phyloP scores from a whole-genome alignment of 2,797 vertebrate genomes.

The Ctenopoma multispine region DNA sequence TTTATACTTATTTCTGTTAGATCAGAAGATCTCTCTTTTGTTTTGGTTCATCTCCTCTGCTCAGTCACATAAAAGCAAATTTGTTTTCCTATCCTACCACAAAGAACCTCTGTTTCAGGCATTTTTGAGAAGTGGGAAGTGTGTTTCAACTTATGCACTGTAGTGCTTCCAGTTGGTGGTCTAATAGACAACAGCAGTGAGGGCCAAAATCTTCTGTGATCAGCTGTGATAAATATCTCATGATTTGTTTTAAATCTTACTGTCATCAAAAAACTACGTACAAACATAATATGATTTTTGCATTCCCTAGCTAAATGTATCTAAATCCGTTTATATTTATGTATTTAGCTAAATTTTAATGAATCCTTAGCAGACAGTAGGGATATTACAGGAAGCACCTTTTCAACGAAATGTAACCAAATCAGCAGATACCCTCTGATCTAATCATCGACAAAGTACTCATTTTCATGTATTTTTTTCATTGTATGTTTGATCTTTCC shows the following conservation, averaged over 20 bases:
- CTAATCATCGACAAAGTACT: slow-evolving; percentile 15
- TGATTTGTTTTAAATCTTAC: not conserved
- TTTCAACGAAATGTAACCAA: slow-evolving; percentile 1
- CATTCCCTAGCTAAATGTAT: not conserved
- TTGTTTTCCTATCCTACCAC: slow-evolving; percentile 13
- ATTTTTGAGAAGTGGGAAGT: slow-evolving; percentile 29
- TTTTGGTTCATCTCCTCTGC: slow-evolving; percentile 5
- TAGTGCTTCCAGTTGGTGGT: slow-evolving; percentile 12
- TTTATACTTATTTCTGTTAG: not conserved
- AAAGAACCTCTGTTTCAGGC: slow-evolving; percentile 14
- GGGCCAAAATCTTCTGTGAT: not conserved
- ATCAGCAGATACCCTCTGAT: slow-evolving; percentile 17
- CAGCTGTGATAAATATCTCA: not conserved
- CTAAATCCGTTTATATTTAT: too few species aligned
- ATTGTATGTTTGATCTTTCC: slow-evolving; percentile 43
- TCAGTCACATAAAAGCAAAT: slow-evolving; percentile 21
- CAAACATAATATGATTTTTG: slow-evolving; percentile 1
- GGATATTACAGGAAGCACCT: not conserved
- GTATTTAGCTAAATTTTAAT: not conserved
- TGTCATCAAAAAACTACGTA: not conserved
- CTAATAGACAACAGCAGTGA: too few species aligned
- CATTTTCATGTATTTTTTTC: slow-evolving; percentile 27
- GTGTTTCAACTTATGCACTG: slow-evolving; percentile 7
- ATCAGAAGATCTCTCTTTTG: slow-evolving; percentile 3
- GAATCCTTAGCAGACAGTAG: not conserved